Conservation (phyloP, 2,888 invertebrate genomes). For the Hyalella azteca region DNA sequence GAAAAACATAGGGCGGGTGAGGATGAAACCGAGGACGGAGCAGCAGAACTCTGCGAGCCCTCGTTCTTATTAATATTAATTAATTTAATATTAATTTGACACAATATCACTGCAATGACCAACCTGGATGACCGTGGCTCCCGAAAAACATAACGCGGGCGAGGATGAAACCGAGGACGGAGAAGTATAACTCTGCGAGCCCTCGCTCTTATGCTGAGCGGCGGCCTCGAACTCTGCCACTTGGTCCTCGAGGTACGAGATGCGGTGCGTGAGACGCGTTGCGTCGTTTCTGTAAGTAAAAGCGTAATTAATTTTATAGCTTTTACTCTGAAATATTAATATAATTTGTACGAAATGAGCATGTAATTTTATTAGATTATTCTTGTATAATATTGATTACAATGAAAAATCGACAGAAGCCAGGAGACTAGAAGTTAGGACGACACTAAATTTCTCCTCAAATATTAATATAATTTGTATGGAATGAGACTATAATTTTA, state of each 20-base stretch:
- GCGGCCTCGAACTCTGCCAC: slow-evolving; percentile 53
- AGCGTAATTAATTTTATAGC: neutral
- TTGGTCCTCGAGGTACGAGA: slow-evolving; percentile 88
- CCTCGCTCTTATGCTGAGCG: slow-evolving; percentile 45
- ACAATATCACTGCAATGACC: too few species aligned
- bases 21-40: slow-evolving; percentile 75
- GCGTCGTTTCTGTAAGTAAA: slow-evolving; percentile 68
- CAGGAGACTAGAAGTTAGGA: too few species aligned
- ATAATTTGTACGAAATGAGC: too few species aligned
- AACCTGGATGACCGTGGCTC: slow-evolving; percentile 57
- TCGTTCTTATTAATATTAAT: too few species aligned
- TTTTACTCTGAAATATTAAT: too few species aligned
- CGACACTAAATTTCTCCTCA: too few species aligned
- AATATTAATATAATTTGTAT: too few species aligned
- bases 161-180: slow-evolving; percentile 73
- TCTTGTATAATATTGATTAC: too few species aligned
- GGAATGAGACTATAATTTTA: too few species aligned
- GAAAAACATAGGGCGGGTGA: slow-evolving; percentile 70
- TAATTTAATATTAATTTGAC: too few species aligned
- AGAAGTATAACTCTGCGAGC: slow-evolving; percentile 71
- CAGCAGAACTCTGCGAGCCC: slow-evolving; percentile 69
- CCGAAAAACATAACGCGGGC: slow-evolving; percentile 72
- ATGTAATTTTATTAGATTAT: too few species aligned
- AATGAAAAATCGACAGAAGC: too few species aligned
- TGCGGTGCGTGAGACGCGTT: slow-evolving; percentile 82